Conservation (phyloP, 2,888 invertebrate genomes). For the Griposia aprilina region DNA sequence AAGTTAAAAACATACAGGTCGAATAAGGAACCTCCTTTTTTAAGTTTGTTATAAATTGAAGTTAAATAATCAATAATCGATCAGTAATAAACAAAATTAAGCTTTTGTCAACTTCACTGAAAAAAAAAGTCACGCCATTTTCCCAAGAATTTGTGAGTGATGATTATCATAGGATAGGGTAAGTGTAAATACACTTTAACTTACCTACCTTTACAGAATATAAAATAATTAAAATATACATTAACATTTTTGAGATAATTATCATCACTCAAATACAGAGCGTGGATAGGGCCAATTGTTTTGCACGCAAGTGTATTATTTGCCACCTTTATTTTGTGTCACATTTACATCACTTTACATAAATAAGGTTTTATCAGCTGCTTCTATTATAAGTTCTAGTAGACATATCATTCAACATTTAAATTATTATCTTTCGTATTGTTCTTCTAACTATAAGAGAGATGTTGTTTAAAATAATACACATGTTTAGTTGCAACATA, state of each 20-base stretch:
- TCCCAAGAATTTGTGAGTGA: too few species aligned
- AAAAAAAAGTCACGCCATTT: too few species aligned
- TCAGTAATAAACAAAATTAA: too few species aligned
- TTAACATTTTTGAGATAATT: background rate
- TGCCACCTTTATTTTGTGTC: conserved; percentile 37
- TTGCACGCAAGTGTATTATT: too few species aligned
- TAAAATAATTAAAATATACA: background rate
- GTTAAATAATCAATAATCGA: too few species aligned
- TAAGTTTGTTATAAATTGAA: too few species aligned
- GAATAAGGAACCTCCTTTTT: too few species aligned
- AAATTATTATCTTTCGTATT: conserved; percentile 36
- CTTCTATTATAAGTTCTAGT: conserved; percentile 52
- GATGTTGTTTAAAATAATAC: conserved; percentile 41
- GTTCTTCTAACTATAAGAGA: conserved; percentile 34
- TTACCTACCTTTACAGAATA: background rate
- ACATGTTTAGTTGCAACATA: conserved; percentile 55
- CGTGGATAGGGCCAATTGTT: background rate
- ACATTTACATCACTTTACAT: background rate
- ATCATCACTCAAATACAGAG: background rate
- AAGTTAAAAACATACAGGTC: too few species aligned
- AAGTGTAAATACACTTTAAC: too few species aligned
- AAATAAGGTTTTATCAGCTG: conserved; percentile 52
- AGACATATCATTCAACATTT: conserved; percentile 56
- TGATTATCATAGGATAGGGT: too few species aligned
- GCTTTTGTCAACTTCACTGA: too few species aligned